Conservation (phyloP, 2,113 vertebrate species). For the Neomonachus schauinslandi region DNA sequence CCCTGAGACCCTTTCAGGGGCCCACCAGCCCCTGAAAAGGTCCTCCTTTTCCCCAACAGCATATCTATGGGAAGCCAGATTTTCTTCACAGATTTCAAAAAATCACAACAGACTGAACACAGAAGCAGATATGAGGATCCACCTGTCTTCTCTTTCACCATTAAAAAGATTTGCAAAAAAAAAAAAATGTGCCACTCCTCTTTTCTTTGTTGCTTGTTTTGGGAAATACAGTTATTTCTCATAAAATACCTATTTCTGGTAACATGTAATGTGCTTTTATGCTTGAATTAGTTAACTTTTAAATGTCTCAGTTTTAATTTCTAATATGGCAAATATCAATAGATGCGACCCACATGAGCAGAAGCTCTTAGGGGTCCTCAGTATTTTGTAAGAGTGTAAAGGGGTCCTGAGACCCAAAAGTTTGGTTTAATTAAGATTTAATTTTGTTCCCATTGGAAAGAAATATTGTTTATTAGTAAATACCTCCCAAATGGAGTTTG, state of each 20-base stretch:
- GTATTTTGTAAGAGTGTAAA: neutral
- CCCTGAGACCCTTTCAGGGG: neutral
- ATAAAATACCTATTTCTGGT: neutral
- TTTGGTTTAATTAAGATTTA: neutral
- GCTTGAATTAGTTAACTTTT: conserved; percentile 45
- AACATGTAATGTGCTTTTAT: neutral
- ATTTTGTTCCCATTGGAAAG: neutral
- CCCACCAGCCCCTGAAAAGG: neutral
- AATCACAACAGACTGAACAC: neutral
- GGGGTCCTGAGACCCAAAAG: neutral
- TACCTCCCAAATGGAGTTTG: neutral
- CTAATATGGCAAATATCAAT: neutral
- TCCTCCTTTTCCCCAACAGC: neutral
- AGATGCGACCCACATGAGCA: neutral
- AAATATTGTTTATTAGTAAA: conserved; percentile 7
- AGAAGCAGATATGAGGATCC: neutral
- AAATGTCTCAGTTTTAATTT: conserved; percentile 21
- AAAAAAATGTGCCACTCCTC: neutral
- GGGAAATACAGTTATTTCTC: neutral
- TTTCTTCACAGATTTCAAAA: neutral
- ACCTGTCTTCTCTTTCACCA: neutral
- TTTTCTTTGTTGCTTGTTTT: neutral
- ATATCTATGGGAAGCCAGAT: neutral
- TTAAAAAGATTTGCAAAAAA: neutral
- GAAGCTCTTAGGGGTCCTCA: neutral